Evolutionary conservation across 1,140 invertebrate genomes (phyloP).

Genomic region (Papilio glaucus): DNA sequence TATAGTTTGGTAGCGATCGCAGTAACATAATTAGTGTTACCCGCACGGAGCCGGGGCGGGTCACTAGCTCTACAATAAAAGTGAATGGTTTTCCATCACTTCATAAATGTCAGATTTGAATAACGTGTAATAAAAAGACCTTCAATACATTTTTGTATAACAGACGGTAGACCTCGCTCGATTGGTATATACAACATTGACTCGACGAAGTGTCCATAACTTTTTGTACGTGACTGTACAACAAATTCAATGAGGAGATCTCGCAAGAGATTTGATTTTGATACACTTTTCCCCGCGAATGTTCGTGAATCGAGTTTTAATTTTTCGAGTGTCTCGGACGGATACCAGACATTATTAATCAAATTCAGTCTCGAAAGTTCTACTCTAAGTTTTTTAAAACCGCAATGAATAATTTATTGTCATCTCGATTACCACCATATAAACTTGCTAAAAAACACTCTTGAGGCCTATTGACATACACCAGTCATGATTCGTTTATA

Average conservation of each 20-base stretch:
- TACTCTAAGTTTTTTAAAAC: not conserved
- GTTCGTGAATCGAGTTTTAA: conserved; percentile 36
- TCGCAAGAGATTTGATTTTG: conserved; percentile 35
- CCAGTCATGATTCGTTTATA: too few species aligned
- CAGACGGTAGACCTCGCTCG: not conserved
- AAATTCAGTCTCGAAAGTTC: not conserved
- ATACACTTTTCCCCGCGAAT: conserved; percentile 32
- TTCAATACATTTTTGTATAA: conserved; percentile 16
- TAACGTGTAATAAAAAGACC: not conserved
- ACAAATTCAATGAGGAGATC: conserved; percentile 35
- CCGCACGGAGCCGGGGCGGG: too few species aligned
- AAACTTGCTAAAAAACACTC: too few species aligned
- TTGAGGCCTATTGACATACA: too few species aligned
- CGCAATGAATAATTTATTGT: too few species aligned
- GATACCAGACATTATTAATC: conserved; percentile 27
- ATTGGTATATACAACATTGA: conserved; percentile 33
- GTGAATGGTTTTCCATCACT: too few species aligned
- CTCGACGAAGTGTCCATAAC: conserved; percentile 37
- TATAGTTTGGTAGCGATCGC: too few species aligned
- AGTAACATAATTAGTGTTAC: too few species aligned
- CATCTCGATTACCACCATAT: too few species aligned
- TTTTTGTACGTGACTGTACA: conserved; percentile 36
- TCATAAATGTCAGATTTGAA: not conserved
- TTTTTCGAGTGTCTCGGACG: conserved; percentile 22
- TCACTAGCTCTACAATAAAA: too few species aligned